Base-by-base conservation (phyloP, 2,797 vertebrate genomes). In the Chelon labrosus region DNA sequence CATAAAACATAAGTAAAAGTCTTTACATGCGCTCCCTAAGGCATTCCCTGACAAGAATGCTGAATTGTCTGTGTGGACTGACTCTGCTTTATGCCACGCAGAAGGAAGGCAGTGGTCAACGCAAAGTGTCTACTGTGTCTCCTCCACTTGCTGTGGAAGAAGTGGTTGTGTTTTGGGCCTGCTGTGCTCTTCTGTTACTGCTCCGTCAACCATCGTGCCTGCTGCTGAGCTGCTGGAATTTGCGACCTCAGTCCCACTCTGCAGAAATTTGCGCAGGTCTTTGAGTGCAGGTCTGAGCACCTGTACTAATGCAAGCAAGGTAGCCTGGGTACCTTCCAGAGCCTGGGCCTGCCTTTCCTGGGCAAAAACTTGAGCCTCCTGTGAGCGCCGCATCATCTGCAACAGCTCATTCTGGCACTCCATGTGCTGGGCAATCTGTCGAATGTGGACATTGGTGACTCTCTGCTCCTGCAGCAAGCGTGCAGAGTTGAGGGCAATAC, bases 331-430 rank as follows among this genome's bases (percentile, higher is more conserved):
- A 0, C 98, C 97, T 62, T 99, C 98, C 92, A 99, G 96, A 37
- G 97, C 98, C 84, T 97, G 97, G 0, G 98, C 98, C 90, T 99
- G 98, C 51, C 97, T 90, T 67, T 99, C 98, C 89, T 99, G 98
- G 1, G 98, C 98, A 0, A 96, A 97, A 0, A 97, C 98, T 89
- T 99, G 97, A 0, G 97, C 96, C 81, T 99, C 97, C 91, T 98
- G 97, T 0, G 97, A 98, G 71, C 97, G 96, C 0, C 97, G 94
- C 70, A 99, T 97, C 95, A 97, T 96, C 91, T 98, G 97, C 12
- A 99, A 93, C 80, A 98, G 92, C 85, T 98, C 96, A 0, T 97
- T 99, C 89, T 99, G 98, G 85, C 97, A 96, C 91, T 99, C 98
- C 62, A 99, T 92, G 91, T 98, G 97, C 92, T 98, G 97, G 19